Conservation (phyloP, 2,113 vertebrate species). For the Pagrus major region DNA sequence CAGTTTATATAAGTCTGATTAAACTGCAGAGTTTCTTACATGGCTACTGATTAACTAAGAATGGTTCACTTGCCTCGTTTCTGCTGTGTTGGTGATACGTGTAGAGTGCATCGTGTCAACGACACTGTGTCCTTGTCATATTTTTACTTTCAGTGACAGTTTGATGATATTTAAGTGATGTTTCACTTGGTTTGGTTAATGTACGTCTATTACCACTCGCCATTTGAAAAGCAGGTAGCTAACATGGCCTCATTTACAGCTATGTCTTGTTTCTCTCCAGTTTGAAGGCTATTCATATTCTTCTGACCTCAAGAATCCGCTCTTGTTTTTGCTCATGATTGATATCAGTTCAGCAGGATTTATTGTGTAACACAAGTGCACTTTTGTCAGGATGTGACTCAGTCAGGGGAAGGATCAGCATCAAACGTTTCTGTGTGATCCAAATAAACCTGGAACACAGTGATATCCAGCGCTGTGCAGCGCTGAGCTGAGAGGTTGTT, state of each 20-base stretch:
- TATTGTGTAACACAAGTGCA: neutral
- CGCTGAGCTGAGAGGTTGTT: conserved; percentile 17
- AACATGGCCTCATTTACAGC: neutral
- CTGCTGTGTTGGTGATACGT: neutral
- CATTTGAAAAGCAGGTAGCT: neutral
- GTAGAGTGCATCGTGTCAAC: neutral
- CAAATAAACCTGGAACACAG: conserved; percentile 40
- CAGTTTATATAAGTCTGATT: conserved; percentile 25
- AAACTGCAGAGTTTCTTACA: neutral
- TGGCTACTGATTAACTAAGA: conserved; percentile 18
- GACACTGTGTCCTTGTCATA: neutral
- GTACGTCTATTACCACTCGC: neutral
- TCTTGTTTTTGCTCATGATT: neutral
- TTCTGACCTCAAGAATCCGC: neutral
- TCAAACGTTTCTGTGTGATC: conserved; percentile 54
- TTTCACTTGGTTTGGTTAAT: neutral
- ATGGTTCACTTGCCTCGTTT: neutral
- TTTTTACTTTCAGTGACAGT: neutral
- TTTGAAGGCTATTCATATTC: neutral
- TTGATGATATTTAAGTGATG: neutral
- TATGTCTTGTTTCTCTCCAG: neutral
- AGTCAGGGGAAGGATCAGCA: conserved; percentile 53
- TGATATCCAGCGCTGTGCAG: conserved; percentile 23
- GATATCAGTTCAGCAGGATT: conserved; percentile 7
- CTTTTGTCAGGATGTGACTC: conserved; percentile 64